Evolutionary conservation across 2,113 vertebrate genomes (phyloP).

Genomic region (Theristicus caerulescens): DNA sequence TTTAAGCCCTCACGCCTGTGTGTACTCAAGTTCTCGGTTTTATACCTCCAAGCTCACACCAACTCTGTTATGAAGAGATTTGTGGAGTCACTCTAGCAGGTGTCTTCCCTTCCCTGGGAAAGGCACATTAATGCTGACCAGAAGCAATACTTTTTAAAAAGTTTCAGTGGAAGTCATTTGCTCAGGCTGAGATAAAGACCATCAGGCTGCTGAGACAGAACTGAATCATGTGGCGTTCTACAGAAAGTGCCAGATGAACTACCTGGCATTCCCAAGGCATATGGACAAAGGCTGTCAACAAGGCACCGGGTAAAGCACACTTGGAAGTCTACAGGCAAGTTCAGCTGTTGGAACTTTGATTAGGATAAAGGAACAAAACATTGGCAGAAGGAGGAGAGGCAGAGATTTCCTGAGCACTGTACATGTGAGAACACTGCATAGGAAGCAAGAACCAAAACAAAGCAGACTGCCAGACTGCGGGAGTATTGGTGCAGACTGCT

Average conservation of each 20-base stretch:
- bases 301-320: not conserved
- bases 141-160: fast-evolving
- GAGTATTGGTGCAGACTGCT: not conserved
- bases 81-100: not conserved
- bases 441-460: constrained; percentile 13
- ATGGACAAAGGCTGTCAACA: not conserved
- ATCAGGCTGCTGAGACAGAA: not conserved
- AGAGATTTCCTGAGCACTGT: not conserved
- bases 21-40: not conserved
- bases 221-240: not conserved
- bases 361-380: constrained; percentile 3
- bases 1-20: not conserved
- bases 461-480: not conserved
- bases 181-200: not conserved
- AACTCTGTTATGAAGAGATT: not conserved
- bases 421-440: not conserved
- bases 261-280: not conserved
- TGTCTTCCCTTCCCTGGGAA: not conserved
- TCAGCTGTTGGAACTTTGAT: not conserved
- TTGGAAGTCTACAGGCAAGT: not conserved
- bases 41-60: not conserved
- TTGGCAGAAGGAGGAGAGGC: not conserved
- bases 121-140: not conserved
- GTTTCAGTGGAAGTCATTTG: not conserved
- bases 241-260: not conserved